A percentile compares a stretch with the other conserved stretches of the same genome.
phyloP scores from a whole-genome alignment of 2,888 invertebrate genomes.

The Microchrysa polita region DNA sequence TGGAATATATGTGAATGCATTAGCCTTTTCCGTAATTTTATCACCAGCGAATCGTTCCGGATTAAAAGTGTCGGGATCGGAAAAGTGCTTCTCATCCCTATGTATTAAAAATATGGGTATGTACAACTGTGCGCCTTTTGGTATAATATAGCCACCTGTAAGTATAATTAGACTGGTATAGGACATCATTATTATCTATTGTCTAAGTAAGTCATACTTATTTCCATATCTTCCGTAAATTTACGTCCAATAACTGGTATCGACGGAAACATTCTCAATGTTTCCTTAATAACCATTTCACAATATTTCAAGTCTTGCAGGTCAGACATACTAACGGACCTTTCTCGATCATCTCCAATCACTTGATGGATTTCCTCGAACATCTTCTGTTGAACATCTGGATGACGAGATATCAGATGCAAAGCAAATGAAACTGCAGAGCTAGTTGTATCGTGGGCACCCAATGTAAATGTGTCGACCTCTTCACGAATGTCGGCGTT shows the following conservation, averaged over 20 bases:
- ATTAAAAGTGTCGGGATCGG: constrained; percentile 56
- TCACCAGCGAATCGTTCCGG: constrained; percentile 65
- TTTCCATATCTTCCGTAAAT: constrained; percentile 41
- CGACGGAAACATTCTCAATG: constrained; percentile 49
- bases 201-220: constrained; percentile 30
- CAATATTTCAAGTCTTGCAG: constrained; percentile 49
- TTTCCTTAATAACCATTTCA: constrained; percentile 50
- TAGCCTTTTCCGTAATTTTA: constrained; percentile 49
- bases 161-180: not conserved
- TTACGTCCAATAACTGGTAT: constrained; percentile 48
- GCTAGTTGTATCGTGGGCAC: constrained; percentile 64
- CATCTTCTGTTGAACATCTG: constrained; percentile 61
- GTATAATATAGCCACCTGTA: constrained; percentile 52
- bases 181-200: not conserved
- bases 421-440: constrained; percentile 62
- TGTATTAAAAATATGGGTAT: constrained; percentile 58
- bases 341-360: constrained; percentile 54
- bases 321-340: constrained; percentile 54
- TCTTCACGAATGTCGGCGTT: constrained; percentile 70
- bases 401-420: constrained; percentile 61
- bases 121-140: constrained; percentile 56
- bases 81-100: constrained; percentile 56
- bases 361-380: constrained; percentile 59
- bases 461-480: constrained; percentile 75
- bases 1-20: constrained; percentile 57